Evolutionary conservation across 1,140 invertebrate genomes (phyloP), one percentile per base, ranked within the genome.

Genomic region (Achroia grisella): DNA sequence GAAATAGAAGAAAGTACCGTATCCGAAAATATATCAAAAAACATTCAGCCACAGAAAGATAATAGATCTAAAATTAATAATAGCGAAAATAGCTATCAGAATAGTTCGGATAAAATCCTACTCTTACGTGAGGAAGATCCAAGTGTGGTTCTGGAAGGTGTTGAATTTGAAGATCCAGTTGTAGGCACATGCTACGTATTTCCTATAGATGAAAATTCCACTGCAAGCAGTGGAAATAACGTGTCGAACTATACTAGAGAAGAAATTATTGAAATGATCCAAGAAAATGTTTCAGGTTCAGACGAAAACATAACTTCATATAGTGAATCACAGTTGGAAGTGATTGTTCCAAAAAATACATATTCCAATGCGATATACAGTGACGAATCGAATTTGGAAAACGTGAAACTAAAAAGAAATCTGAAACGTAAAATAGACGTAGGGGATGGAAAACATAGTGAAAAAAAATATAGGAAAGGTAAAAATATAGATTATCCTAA

Each of bases 401-500:
- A 10, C 36, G 28, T 27, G n/a, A 12, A 9, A 45, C 49, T 28
- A 48, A 46, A 52, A 44, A 34, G 35, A 36, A 54, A 43, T 31
- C 56, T 76, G 39, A 79, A 78, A 49, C 62, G 76, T 17, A 78
- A 82, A 55, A 48, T 48, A 31, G 57, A 59, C 39, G 52, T 44
- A 29, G 10, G 42, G 30, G 62, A 71, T 39, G 33, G 28, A 5
- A 68, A 62, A 52, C 34, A 54, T 5, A 45, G 15, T 17, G 52
- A 40, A 42, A 84, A 78, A 56, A 71, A 55, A 42, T 81, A 82
- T 34, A 64, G 78, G 51, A 80, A 80, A 62, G 62, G 71, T 2
- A 82, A 85, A 63, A 72, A 78, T 57, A 85, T 85, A 42, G 75
- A 82, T 41, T 55, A 62, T 44, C 68, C 71, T 33, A 85, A 73